Conservation (phyloP, 2,888 invertebrate genomes). For the Girardia tigrina region DNA sequence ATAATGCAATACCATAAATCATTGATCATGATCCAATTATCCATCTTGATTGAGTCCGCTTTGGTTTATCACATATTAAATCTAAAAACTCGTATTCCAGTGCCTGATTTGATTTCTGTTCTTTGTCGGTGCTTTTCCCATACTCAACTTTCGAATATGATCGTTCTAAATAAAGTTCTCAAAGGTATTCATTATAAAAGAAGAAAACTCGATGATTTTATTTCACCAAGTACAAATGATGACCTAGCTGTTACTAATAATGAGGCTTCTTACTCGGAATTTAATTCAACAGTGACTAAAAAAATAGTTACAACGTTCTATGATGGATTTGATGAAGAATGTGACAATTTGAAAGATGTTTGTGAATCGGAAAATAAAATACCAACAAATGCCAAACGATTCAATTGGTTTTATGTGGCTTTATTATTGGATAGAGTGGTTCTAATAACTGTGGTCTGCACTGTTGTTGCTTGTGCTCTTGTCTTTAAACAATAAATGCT, state of each 20-base stretch:
- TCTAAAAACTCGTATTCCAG: background rate
- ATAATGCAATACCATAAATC: background rate
- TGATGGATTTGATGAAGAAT: background rate
- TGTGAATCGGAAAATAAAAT: background rate
- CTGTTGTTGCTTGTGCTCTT: background rate
- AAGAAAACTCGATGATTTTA: background rate
- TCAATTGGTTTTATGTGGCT: background rate
- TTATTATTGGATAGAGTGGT: background rate
- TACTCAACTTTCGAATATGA: background rate
- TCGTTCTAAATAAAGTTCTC: background rate
- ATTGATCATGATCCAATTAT: background rate
- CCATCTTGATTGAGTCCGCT: background rate
- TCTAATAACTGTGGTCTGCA: background rate
- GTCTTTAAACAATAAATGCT: background rate
- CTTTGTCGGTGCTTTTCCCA: background rate
- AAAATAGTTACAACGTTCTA: background rate
- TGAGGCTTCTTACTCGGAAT: background rate
- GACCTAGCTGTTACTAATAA: background rate
- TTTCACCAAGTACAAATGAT: background rate
- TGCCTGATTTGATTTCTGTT: background rate
- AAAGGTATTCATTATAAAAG: background rate
- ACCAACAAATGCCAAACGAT: background rate
- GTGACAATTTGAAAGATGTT: background rate
- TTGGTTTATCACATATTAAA: background rate
- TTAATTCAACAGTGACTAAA: background rate